Base-by-base conservation (phyloP, 2,113 vertebrate genomes). In the Isichthys henryi region DNA sequence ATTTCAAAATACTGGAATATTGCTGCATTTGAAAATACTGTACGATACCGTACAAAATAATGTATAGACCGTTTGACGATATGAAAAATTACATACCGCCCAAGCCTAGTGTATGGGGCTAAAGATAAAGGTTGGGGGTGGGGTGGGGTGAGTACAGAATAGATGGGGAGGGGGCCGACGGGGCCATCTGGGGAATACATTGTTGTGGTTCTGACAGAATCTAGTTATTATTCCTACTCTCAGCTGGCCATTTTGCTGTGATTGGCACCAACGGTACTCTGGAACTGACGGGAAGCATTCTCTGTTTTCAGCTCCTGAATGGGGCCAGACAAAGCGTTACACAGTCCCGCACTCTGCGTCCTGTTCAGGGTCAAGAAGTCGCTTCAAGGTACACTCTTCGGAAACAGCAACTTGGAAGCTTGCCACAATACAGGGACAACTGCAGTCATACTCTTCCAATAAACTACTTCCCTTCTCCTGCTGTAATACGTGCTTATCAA, bases 361-460 rank as follows among this genome's bases (percentile, higher is more conserved):
- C 70, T 96, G 95, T 91, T 95, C 95, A 21, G 95, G 95, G 87
- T 93, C 96, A 82, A 94, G 93, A 92, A 95, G 94, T 87, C 92
- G 94, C 52, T 96, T 95, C 90, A 96, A 96, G 95, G 95, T 96
- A 93, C 0, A 1, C 53, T 27, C 17, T 66, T 84, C 45, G 2
- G 3, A 27, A 35, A 52, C 84, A 53, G n/a, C 15, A 84, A 23
- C 39, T 45, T 15, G 8, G 49, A 52, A 50, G 31, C 23, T 10
- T 86, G 46, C 82, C 45, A 50, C 46, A 86, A 49, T 49, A 50
- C 43, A 27, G 13, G n/a, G 19, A 85, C 46, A n/a, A 43, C 13
- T 50, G 83, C 83, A 82, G 77, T 70, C 62, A 27, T 17, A 53
- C 13, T 53, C 15, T 53, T 53, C 13, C 50, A 17, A 53, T 70